Conservation (phyloP, 2,113 vertebrate genomes). For the Corythornis vintsioides region DNA sequence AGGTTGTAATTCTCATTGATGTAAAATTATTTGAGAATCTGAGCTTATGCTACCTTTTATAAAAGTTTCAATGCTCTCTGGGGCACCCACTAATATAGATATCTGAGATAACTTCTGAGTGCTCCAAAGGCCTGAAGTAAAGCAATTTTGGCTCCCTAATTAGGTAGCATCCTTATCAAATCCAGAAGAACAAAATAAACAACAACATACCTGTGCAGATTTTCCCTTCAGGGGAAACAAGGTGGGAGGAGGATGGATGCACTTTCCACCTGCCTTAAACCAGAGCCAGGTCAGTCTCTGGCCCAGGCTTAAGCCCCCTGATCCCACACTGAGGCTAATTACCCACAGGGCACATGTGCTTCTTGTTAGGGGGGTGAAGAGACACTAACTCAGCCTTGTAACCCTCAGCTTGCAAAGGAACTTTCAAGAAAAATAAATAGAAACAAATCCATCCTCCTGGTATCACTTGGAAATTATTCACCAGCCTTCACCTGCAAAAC, state of each 20-base stretch:
- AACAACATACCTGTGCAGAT: not conserved
- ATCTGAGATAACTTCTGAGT: not conserved
- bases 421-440: not conserved
- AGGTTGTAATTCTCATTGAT: not conserved
- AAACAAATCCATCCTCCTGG: not conserved
- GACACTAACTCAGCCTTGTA: not conserved
- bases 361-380: not conserved
- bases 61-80: not conserved
- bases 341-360: not conserved
- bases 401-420: not conserved
- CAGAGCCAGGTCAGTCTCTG: not conserved
- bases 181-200: not conserved
- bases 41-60: not conserved
- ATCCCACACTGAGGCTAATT: rapidly evolving
- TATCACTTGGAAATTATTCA: not conserved
- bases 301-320: not conserved
- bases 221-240: not conserved
- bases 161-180: not conserved
- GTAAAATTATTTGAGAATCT: not conserved
- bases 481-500: not conserved
- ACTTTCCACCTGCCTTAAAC: not conserved
- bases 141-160: not conserved
- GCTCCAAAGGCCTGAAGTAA: not conserved
- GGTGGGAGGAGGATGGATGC: rapidly evolving
- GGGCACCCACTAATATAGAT: not conserved